phyloP scores from a whole-genome alignment of 1,140 invertebrate species.

The Scaptomyza pallida region DNA sequence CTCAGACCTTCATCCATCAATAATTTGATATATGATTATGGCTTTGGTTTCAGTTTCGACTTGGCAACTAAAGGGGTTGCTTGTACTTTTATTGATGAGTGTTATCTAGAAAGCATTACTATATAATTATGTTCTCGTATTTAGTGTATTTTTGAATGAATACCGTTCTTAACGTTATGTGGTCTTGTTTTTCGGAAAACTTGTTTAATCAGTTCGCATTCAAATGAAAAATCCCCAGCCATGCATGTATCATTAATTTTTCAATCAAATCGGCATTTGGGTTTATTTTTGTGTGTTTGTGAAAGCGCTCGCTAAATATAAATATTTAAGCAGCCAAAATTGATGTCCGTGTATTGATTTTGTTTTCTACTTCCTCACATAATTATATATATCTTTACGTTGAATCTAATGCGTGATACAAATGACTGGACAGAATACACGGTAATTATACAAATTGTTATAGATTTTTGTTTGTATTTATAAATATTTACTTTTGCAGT shows the following conservation, averaged over 20 bases:
- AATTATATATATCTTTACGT: constrained; percentile 57
- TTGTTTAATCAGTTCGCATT: not conserved
- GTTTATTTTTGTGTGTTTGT: not conserved
- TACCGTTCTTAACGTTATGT: no score
- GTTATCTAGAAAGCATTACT: no score
- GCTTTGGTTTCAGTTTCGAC: constrained; percentile 9
- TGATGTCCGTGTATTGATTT: constrained; percentile 28
- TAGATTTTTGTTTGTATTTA: constrained; percentile 5
- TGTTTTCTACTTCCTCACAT: constrained; percentile 7
- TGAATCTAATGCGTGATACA: constrained; percentile 23
- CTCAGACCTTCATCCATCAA: constrained; percentile 25
- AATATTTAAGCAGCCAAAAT: not conserved
- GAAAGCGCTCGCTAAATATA: not conserved
- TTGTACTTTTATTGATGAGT: no score
- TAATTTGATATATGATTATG: constrained; percentile 1
- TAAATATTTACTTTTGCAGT: constrained; percentile 86
- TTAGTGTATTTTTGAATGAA: no score
- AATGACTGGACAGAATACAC: constrained; percentile 86
- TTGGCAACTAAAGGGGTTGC: constrained; percentile 7
- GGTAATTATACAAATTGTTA: constrained; percentile 84
- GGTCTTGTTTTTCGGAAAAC: no score
- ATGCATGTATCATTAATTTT: constrained; percentile 5
- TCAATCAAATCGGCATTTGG: constrained; percentile 16
- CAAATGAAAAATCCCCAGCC: not conserved
- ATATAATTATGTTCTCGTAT: no score